Base-by-base conservation (phyloP, 2,113 vertebrate species). In the Carassius auratus region DNA sequence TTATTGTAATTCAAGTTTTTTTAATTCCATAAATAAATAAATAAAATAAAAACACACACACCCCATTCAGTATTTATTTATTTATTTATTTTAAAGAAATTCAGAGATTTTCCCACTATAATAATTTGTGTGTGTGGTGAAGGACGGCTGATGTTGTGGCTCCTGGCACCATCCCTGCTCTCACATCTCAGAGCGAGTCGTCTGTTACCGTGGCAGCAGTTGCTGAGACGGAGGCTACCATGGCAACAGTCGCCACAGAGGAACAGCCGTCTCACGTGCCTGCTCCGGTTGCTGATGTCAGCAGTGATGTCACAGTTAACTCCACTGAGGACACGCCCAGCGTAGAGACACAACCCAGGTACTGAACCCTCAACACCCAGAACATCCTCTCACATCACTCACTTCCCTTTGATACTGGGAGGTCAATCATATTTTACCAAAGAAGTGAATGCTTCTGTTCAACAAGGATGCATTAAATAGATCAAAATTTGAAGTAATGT, bases 261-360 rank as follows among this genome's bases (percentile, higher is more conserved):
- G 94, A 94, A 13, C 92, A 89, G 48, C 85, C 87, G 57, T 86
- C 91, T 83, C 93, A 91, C 87, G 88, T 78, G 84, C 76, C 90
- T 7, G 76, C 86, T 77, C 92, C 90, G 36, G 83, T 77, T 83
- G 84, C 89, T 84, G 94, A 95, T 91, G 91, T 91, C 81, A 92
- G 81, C 7, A 88, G 82, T 45, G 93, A 95, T 17, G 80, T 90
- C 81, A 91, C 93, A 8, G 88, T 90, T 88, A 87, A 88, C 57
- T 88, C 91, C 81, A 76, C 85, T 3, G 94, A 95, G 89, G 91
- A 85, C 62, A 4, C 87, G 2, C 86, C 84, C 52, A 55, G 78
- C 33, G 81, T 90, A 3, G 95, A 95, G 86, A 80, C 77, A 82
- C 45, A 90, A 62, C 85, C 78, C 90, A 95, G 95, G 95, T 95